Evolutionary conservation across 2,113 vertebrate genomes (phyloP).

Genomic region (Bujurquina vittata): DNA sequence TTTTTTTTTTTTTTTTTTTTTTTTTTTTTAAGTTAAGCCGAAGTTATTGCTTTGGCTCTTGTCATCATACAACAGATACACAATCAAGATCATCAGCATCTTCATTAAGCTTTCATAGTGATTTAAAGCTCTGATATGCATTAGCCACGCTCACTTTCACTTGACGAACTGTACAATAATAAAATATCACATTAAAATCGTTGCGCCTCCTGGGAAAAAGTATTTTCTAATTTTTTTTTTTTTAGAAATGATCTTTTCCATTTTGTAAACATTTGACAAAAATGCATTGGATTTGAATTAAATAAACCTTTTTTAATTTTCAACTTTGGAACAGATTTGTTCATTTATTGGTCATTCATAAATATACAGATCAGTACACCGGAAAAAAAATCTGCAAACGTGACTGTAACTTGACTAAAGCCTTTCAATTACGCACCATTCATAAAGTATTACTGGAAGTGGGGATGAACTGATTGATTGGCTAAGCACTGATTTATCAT

Average conservation of each 20-base stretch:
- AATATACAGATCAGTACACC: not conserved
- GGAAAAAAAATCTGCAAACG: not conserved
- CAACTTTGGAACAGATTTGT: not conserved
- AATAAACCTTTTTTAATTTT: not conserved
- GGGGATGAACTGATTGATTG: not conserved
- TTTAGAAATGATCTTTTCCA: accelerated
- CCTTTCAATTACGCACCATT: not conserved
- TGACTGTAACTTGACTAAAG: not conserved
- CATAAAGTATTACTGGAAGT: not conserved
- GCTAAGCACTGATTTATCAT: not conserved
- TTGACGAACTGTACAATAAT: not conserved
- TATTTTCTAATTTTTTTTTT: not conserved
- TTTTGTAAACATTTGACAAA: not conserved
- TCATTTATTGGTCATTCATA: not conserved
- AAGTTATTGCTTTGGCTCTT: not conserved
- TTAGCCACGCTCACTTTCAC: not conserved
- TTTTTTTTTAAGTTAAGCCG: not conserved
- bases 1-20: not conserved
- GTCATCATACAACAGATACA: not conserved
- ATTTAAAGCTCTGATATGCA: not conserved
- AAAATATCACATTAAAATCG: not conserved
- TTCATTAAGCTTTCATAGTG: not conserved
- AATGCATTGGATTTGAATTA: not conserved
- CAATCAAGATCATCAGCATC: not conserved
- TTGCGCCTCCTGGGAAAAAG: not conserved